Percentiles rank a stretch among this genome's conserved stretches.
phyloP scores from a whole-genome alignment of 92 coral and sea anemone genomes.

The Bergia puertoricense region DNA sequence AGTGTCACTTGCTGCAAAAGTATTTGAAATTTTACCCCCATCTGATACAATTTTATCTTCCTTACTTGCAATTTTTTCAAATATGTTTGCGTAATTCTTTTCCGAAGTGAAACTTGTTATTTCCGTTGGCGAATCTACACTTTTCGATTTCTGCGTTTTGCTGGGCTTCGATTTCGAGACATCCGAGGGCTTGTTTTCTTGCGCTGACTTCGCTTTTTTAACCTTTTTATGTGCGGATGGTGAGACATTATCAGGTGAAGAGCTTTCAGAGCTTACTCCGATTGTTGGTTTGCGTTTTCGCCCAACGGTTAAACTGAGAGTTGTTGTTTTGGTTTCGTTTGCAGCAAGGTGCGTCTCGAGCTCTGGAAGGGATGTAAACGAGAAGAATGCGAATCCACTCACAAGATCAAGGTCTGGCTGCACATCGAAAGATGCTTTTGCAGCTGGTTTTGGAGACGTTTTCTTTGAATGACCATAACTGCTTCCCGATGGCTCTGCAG shows the following conservation, averaged over 20 bases:
- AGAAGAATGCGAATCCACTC: slow-evolving; percentile 82
- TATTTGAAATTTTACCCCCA: not conserved
- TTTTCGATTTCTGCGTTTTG: slow-evolving; percentile 12
- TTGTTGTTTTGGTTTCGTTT: slow-evolving; percentile 63
- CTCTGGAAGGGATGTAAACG: slow-evolving; percentile 68
- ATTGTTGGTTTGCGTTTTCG: slow-evolving; percentile 50
- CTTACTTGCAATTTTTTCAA: not conserved
- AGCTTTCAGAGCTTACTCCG: not conserved
- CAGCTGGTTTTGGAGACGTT: slow-evolving; percentile 43
- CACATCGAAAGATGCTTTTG: slow-evolving; percentile 34
- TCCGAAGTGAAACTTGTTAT: not conserved
- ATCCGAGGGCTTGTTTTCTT: not conserved
- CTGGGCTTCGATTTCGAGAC: not conserved
- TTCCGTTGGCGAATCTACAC: not conserved
- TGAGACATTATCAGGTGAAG: not conserved
- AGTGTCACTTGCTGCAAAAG: not conserved
- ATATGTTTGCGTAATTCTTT: not conserved
- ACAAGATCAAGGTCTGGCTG: slow-evolving; percentile 80
- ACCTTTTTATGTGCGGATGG: slow-evolving; percentile 18
- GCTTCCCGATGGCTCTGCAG: slow-evolving; percentile 41
- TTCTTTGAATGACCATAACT: slow-evolving; percentile 46
- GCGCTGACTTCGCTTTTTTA: slow-evolving; percentile 3
- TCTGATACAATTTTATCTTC: slow-evolving; percentile 19
- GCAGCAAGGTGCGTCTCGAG: slow-evolving; percentile 78
- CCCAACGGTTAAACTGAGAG: slow-evolving; percentile 70